Conservation (phyloP, 2,113 vertebrate genomes). For the Tretioscincus oriximinensis region DNA sequence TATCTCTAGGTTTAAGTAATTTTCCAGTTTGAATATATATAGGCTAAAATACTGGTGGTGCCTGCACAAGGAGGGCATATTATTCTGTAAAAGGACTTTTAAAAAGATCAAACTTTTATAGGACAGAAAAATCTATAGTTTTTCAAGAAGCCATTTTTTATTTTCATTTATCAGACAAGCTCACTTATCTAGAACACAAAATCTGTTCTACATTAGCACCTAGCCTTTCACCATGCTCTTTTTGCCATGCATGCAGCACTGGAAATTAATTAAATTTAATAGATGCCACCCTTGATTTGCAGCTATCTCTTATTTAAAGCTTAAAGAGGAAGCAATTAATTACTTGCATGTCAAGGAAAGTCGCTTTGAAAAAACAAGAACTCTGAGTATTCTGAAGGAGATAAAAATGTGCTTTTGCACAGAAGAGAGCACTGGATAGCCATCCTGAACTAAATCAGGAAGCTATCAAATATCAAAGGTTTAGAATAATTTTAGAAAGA, state of each 20-base stretch:
- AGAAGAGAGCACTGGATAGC: constrained; percentile 1
- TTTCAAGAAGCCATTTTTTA: background rate
- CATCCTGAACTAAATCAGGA: background rate
- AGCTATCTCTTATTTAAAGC: constrained; percentile 42
- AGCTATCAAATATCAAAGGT: background rate
- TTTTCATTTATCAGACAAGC: background rate
- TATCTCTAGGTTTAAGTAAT: no score
- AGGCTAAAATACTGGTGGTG: no score
- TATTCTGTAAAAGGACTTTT: background rate
- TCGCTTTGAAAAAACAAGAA: background rate
- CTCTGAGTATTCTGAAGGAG: constrained; percentile 4
- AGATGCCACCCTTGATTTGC: constrained; percentile 43
- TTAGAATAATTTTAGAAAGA: background rate
- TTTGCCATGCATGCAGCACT: constrained; percentile 39
- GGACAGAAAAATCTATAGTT: background rate
- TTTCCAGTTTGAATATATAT: no score
- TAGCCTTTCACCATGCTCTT: constrained; percentile 31
- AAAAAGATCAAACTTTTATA: background rate
- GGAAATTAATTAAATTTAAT: constrained; percentile 55
- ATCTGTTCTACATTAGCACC: constrained; percentile 44
- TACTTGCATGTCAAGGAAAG: constrained; percentile 11
- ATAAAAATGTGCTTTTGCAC: background rate
- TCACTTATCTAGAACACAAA: constrained; percentile 27
- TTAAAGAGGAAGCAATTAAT: constrained; percentile 47
- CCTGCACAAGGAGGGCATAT: no score